Evolutionary conservation across 2,113 vertebrate genomes (phyloP).

Genomic region (Corythornis madagascariensis): DNA sequence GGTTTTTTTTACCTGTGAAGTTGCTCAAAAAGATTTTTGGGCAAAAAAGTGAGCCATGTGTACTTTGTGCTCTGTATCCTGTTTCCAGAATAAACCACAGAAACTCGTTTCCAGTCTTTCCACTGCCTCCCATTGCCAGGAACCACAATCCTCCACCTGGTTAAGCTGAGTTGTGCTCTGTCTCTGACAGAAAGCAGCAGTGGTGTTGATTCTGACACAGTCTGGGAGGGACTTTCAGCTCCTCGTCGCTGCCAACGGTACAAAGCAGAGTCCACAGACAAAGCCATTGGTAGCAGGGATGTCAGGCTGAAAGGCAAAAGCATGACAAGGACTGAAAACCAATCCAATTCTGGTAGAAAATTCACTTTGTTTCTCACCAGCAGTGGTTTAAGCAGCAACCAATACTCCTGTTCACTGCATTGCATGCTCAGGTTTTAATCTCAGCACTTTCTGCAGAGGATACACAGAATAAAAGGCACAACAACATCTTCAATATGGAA

Average conservation of each 20-base stretch:
- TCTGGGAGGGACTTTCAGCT: not conserved
- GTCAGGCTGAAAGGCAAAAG: slow-evolving; percentile 35
- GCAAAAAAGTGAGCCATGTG: slow-evolving; percentile 76
- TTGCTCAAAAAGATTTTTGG: slow-evolving; percentile 76
- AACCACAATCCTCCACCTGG: slow-evolving; percentile 63
- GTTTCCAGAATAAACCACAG: slow-evolving; percentile 62
- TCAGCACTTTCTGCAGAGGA: not conserved
- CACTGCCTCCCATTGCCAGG: slow-evolving; percentile 58
- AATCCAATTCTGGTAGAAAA: not conserved
- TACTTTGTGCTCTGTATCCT: slow-evolving; percentile 75
- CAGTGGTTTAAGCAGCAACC: not conserved
- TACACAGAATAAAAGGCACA: not conserved
- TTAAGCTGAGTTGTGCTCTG: not conserved
- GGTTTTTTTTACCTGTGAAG: slow-evolving; percentile 74
- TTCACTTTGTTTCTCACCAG: not conserved
- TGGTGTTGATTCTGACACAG: slow-evolving; percentile 55
- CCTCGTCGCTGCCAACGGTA: slow-evolving; percentile 33
- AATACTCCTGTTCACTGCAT: not conserved
- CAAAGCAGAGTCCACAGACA: slow-evolving; percentile 67
- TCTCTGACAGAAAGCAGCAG: slow-evolving; percentile 43
- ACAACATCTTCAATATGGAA: not conserved
- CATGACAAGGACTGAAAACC: not conserved
- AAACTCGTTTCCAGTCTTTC: slow-evolving; percentile 27
- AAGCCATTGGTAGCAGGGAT: slow-evolving; percentile 37
- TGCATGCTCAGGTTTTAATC: not conserved